Percentiles rank a stretch among this genome's conserved stretches.
These are phyloP conservation scores for Otolemur crassicaudatus DNA, from an alignment of 2,797 vertebrate genomes.

Conservation along the genomic window DNA sequence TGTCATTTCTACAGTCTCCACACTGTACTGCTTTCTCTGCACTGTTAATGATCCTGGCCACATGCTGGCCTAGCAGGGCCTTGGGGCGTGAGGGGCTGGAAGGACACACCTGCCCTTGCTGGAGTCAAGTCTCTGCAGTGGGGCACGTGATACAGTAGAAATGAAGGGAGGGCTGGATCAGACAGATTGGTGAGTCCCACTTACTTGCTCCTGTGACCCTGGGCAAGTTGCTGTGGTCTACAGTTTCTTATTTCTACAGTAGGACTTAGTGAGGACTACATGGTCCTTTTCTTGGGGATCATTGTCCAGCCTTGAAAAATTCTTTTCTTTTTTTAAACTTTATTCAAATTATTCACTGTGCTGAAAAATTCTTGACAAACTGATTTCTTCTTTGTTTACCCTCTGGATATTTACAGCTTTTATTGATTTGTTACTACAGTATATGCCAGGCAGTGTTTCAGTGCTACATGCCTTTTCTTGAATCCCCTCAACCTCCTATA, in stretches of 20 bases:
- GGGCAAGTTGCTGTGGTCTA: background rate
- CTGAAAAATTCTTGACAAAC: background rate
- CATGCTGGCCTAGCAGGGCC: constrained; percentile 71
- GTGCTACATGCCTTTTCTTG: background rate
- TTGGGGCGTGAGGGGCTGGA: constrained; percentile 78
- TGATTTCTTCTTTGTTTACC: background rate
- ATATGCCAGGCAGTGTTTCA: background rate
- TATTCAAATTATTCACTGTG: no score
- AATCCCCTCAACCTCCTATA: background rate
- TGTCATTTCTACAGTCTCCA: background rate
- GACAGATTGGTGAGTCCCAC: background rate
- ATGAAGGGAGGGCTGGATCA: background rate
- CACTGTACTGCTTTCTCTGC: constrained; percentile 56
- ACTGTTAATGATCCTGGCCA: constrained; percentile 73
- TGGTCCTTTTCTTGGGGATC: background rate
- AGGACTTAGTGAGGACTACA: background rate
- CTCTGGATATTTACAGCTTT: background rate
- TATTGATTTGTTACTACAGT: background rate
- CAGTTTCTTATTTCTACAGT: background rate
- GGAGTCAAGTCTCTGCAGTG: background rate
- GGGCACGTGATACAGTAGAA: background rate
- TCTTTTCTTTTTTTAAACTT: background rate
- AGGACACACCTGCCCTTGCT: constrained; percentile 61
- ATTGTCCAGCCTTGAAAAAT: background rate
- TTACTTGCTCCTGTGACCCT: background rate